phyloP scores from a whole-genome alignment of 2,797 vertebrate species.

The Pangasius macronema region DNA sequence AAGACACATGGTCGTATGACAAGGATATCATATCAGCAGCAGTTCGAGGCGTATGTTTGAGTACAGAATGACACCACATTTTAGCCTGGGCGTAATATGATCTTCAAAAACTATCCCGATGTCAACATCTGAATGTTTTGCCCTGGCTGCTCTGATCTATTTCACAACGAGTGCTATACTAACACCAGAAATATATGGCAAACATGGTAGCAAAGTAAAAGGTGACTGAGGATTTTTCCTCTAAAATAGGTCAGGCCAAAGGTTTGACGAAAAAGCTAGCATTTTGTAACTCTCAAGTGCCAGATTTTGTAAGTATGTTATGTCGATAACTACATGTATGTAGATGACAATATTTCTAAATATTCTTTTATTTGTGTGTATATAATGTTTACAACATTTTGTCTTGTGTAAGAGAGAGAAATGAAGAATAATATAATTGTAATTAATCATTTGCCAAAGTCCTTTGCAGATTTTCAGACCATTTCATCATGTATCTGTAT shows the following conservation, averaged over 20 bases:
- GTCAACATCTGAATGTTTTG: constrained; percentile 33
- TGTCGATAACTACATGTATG: constrained; percentile 92
- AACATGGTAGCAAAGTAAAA: constrained; percentile 77
- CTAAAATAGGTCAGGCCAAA: constrained; percentile 33
- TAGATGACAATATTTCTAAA: constrained; percentile 79
- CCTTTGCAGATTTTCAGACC: constrained; percentile 32
- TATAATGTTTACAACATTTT: constrained; percentile 42
- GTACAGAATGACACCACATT: neutral
- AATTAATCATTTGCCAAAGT: constrained; percentile 47
- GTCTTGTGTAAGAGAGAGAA: constrained; percentile 25
- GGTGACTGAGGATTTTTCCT: constrained; percentile 26
- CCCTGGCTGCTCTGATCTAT: constrained; percentile 52
- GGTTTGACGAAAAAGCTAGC: constrained; percentile 72
- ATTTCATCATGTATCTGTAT: constrained; percentile 20
- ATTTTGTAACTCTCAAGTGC: constrained; percentile 83
- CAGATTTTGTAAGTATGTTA: constrained; percentile 91
- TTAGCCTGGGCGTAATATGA: neutral
- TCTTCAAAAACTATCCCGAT: constrained; percentile 41
- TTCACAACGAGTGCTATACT: constrained; percentile 71
- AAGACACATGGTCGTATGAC: constrained; percentile 12
- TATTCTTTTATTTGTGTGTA: constrained; percentile 77
- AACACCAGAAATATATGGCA: constrained; percentile 83
- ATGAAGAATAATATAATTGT: constrained; percentile 49
- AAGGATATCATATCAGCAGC: constrained; percentile 2
- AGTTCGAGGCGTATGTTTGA: neutral